Conservation (phyloP, 2,888 invertebrate genomes). For the Meteorus colon region DNA sequence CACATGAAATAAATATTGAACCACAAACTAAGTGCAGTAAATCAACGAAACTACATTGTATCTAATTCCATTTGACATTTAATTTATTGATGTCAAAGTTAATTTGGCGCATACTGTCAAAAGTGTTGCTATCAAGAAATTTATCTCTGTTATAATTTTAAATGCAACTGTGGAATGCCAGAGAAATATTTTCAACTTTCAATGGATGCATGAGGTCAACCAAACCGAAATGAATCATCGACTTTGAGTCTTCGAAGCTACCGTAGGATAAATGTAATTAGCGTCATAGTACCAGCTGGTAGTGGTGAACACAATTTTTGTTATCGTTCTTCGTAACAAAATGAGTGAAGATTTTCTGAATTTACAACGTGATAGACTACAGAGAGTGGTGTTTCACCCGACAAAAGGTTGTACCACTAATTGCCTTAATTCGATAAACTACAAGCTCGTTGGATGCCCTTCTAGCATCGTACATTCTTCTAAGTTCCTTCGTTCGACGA, state of each 20-base stretch:
- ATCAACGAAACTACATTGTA: neutral
- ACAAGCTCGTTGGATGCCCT: slow-evolving; percentile 56
- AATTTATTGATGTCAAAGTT: slow-evolving; percentile 9
- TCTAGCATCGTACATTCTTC: slow-evolving; percentile 37
- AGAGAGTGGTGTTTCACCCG: slow-evolving; percentile 56
- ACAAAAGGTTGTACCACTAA: slow-evolving; percentile 66
- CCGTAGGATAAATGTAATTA: slow-evolving; percentile 35
- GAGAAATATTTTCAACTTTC: too few species aligned
- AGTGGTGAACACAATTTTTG: neutral
- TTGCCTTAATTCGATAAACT: slow-evolving; percentile 70
- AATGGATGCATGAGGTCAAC: too few species aligned
- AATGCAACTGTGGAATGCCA: too few species aligned
- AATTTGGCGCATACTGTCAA: slow-evolving; percentile 27
- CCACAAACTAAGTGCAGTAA: neutral
- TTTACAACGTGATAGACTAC: slow-evolving; percentile 62
- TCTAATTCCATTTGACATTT: too few species aligned
- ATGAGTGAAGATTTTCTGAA: slow-evolving; percentile 66
- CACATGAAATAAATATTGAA: neutral
- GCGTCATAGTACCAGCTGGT: too few species aligned
- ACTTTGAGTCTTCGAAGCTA: slow-evolving; percentile 45
- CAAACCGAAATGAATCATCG: slow-evolving; percentile 10
- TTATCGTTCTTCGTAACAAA: slow-evolving; percentile 43
- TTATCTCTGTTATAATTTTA: too few species aligned
- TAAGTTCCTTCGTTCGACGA: slow-evolving; percentile 40
- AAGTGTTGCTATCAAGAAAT: too few species aligned